These are phyloP conservation scores for Selenia dentaria DNA, from an alignment of 2,888 invertebrate species.

Conservation along the genomic window DNA sequence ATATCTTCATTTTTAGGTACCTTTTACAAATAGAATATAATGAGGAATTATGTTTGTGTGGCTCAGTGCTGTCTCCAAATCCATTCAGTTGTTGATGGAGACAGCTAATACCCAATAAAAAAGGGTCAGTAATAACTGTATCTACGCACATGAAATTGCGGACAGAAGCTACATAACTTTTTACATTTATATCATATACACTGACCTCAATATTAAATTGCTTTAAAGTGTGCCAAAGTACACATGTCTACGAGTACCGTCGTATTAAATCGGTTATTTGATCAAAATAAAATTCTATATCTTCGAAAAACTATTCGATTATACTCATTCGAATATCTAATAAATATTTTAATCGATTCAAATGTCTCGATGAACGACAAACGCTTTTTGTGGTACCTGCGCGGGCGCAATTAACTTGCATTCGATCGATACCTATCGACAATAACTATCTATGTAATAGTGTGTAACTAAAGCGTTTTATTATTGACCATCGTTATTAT, in stretches of 20 bases:
- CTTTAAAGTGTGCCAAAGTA: slow-evolving; percentile 22
- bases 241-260: no score
- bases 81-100: no score
- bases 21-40: no score
- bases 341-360: slow-evolving; percentile 32
- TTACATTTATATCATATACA: no score
- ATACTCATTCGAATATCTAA: slow-evolving; percentile 11
- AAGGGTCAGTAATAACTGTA: no score
- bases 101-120: no score
- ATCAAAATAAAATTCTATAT: slow-evolving; percentile 30
- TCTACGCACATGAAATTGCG: no score
- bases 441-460: slow-evolving; percentile 36
- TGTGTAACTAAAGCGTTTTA: slow-evolving; percentile 38
- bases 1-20: no score
- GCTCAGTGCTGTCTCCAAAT: no score
- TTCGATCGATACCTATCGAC: slow-evolving; percentile 46
- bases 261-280: slow-evolving; percentile 16
- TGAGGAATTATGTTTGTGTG: no score
- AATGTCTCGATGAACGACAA: slow-evolving; percentile 47
- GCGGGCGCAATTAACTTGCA: slow-evolving; percentile 63
- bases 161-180: no score
- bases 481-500: slow-evolving; percentile 49
- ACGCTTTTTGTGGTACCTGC: slow-evolving; percentile 45
- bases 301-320: slow-evolving; percentile 20
- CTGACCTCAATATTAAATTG: slow-evolving; percentile 18